Evolutionary conservation across 53 echinoderm and acorn worm genomes (phyloP), one percentile per base, ranked within the genome.

Genomic region (Holothuria leucospilota): DNA sequence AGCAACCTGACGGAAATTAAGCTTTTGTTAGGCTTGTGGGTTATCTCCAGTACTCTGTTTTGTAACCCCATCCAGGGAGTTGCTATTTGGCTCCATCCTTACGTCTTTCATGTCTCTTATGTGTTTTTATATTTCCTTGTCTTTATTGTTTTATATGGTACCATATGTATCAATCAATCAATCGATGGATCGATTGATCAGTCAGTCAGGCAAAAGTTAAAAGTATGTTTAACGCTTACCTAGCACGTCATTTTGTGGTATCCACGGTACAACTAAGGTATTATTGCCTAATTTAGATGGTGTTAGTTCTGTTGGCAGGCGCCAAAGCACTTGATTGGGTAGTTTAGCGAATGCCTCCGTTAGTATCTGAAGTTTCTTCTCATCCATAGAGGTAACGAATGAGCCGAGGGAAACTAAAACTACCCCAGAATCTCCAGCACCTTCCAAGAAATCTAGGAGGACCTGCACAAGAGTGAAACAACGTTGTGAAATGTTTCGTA

Each of bases 361-460:
- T 9, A 82, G 40, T 30, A 82, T 30, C 21, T 39, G 8, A 42
- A 82, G 39, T 25, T 82, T 82, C 18, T 62, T 26, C 41, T 62
- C 39, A 8, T 82, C 82, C 63, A 82, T 62, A 2, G 82, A 62
- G 13, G 82, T 82, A 39, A 82, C 49, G 25, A 82, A 82, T 38
- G 82, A 82, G 21, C 82, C 82, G 24, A 82, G 82, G 4, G 82
- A 82, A 21, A 82, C 82, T 49, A 82, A 82, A 5, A 82, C 82
- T 13, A 82, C 82, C 29, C 82, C 82, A 34, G 63, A 62, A 25
- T 63, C 82, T 18, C 20, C 39, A 20, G 63, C 38, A 42, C 42
- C 49, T 10, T 82, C 61, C 39, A 82, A 23, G 34, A 82, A 82
- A 23, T 82, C 82, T 24, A 13, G 38, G 11, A 82, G 11, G 21